Evolutionary conservation across 2,113 vertebrate genomes (phyloP).

Genomic region (Siniperca chuatsi): DNA sequence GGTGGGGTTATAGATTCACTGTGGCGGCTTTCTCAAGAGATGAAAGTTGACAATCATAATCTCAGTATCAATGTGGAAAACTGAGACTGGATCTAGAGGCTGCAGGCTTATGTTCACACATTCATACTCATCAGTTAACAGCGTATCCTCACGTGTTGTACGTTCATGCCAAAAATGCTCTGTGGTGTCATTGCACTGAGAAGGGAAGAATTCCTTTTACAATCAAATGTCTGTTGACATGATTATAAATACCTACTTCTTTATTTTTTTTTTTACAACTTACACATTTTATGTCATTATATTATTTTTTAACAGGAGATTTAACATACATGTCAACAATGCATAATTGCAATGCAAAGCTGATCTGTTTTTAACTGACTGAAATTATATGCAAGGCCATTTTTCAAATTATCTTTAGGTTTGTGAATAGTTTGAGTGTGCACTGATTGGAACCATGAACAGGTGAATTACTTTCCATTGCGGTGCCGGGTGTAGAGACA

Average conservation of each 20-base stretch:
- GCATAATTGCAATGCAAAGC: conserved; percentile 73
- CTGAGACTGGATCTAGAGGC: conserved; percentile 18
- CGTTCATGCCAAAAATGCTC: conserved; percentile 61
- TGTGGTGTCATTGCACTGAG: conserved; percentile 47
- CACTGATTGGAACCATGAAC: conserved; percentile 27
- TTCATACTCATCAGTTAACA: conserved; percentile 24
- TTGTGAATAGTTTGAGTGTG: conserved; percentile 37
- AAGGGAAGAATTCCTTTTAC: conserved; percentile 26
- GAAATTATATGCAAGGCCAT: conserved; percentile 3
- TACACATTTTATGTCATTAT: conserved; percentile 37
- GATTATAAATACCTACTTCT: conserved; percentile 5
- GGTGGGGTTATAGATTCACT: conserved; percentile 63
- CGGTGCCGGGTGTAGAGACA: conserved; percentile 22
- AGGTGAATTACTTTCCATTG: conserved; percentile 47
- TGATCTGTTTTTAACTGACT: conserved; percentile 27
- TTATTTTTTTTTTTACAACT: conserved; percentile 43
- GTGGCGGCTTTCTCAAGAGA: conserved; percentile 71
- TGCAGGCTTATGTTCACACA: conserved; percentile 5
- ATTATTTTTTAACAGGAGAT: conserved; percentile 42
- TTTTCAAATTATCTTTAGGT: conserved; percentile 17
- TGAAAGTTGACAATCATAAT: conserved; percentile 64
- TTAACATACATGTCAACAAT: conserved; percentile 39
- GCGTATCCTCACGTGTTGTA: conserved; percentile 23
- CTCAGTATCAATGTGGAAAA: conserved; percentile 65
- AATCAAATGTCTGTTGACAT: conserved; percentile 15